Conservation (phyloP, 2,797 vertebrate species). For the Leucoraja ocellata region DNA sequence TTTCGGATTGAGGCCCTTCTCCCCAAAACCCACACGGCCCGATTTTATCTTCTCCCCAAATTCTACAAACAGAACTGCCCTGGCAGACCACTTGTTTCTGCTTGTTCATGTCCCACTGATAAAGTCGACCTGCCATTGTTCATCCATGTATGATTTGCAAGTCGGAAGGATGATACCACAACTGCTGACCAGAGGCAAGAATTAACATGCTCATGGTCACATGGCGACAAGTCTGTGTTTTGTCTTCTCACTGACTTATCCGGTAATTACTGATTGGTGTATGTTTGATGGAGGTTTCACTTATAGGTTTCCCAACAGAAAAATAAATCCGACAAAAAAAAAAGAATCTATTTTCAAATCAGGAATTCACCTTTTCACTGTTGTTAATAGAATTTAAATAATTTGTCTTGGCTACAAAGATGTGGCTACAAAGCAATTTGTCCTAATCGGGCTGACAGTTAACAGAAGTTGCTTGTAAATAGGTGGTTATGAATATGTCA, state of each 20-base stretch:
- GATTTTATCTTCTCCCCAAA: too few species aligned
- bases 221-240: not conserved
- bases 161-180: not conserved
- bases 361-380: not conserved
- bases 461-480: not conserved
- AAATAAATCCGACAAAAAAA: not conserved
- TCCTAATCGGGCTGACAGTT: not conserved
- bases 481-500: not conserved
- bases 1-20: too few species aligned
- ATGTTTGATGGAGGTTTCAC: not conserved
- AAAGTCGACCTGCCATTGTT: not conserved
- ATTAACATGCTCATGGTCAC: not conserved
- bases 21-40: too few species aligned
- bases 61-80: too few species aligned
- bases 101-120: too few species aligned
- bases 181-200: not conserved
- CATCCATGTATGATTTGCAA: not conserved
- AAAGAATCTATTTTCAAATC: not conserved
- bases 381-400: not conserved
- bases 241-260: not conserved
- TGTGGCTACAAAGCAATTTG: not conserved
- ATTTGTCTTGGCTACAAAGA: not conserved
- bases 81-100: too few species aligned
- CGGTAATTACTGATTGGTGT: not conserved
- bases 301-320: not conserved